Evolutionary conservation across 1,140 invertebrate species (phyloP).

Genomic region (Caenorhabditis latens): DNA sequence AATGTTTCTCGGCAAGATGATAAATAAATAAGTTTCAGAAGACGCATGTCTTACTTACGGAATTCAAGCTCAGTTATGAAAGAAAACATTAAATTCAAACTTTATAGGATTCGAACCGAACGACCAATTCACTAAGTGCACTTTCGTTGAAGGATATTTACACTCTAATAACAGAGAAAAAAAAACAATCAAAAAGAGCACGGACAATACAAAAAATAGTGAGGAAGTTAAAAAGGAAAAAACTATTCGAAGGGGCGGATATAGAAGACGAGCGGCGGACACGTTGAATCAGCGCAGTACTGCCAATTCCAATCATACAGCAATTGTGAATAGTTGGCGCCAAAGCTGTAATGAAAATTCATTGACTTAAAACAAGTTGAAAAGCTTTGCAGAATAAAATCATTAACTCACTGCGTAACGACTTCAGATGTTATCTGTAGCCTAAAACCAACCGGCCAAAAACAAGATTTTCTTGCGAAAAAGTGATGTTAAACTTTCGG

Average conservation of each 20-base stretch:
- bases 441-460: neutral
- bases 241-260: slow-evolving; percentile 31
- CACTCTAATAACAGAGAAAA: slow-evolving; percentile 36
- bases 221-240: neutral
- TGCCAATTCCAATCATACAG: slow-evolving; percentile 27
- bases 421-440: neutral
- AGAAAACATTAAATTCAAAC: neutral
- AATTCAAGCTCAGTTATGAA: neutral
- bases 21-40: neutral
- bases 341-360: slow-evolving; percentile 6
- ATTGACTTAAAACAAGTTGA: slow-evolving; percentile 20
- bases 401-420: no score
- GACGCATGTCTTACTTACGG: neutral
- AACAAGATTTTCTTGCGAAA: no score
- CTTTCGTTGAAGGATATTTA: slow-evolving; percentile 42
- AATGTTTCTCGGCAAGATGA: neutral
- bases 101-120: slow-evolving; percentile 20
- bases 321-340: neutral
- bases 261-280: slow-evolving; percentile 1
- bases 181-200: slow-evolving; percentile 2
- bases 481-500: no score
- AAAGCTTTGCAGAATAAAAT: neutral
- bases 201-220: neutral
- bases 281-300: neutral
- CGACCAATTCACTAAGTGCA: slow-evolving; percentile 46